These are phyloP conservation scores for Sebastes dallii DNA, from an alignment of 2,797 vertebrate genomes.

Conservation along the genomic window DNA sequence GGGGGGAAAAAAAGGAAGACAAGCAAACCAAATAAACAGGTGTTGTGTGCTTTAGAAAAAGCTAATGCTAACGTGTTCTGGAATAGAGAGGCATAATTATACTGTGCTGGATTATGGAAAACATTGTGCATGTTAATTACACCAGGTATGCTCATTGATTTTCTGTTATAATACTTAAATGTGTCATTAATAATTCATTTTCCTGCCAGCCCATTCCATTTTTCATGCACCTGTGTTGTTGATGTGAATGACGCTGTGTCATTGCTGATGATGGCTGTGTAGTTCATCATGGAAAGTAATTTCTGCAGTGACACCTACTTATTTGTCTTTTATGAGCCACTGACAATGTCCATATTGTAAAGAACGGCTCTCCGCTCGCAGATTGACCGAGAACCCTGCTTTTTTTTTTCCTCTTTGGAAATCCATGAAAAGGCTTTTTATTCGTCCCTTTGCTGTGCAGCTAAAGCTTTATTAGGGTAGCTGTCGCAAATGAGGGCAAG, in stretches of 20 bases:
- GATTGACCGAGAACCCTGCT: slow-evolving; percentile 22
- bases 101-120: slow-evolving; percentile 84
- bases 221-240: slow-evolving; percentile 85
- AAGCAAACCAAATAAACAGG: slow-evolving; percentile 86
- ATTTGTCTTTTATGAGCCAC: slow-evolving; percentile 76
- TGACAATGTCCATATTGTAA: slow-evolving; percentile 65
- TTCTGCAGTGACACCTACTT: slow-evolving; percentile 72
- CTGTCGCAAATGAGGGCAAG: not conserved
- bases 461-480: not conserved
- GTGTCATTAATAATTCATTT: slow-evolving; percentile 90
- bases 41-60: slow-evolving; percentile 83
- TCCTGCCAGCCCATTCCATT: slow-evolving; percentile 80
- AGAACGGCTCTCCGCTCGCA: slow-evolving; percentile 14
- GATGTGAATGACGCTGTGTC: slow-evolving; percentile 78
- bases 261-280: slow-evolving; percentile 66
- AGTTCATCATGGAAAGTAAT: slow-evolving; percentile 73
- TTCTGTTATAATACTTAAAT: slow-evolving; percentile 88
- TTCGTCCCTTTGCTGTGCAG: not conserved
- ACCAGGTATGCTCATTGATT: slow-evolving; percentile 88
- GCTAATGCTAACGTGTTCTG: slow-evolving; percentile 85
- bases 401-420: slow-evolving; percentile 1
- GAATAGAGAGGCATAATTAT: slow-evolving; percentile 88
- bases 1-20: slow-evolving; percentile 39
- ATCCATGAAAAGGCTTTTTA: slow-evolving; percentile 12
- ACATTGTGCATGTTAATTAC: slow-evolving; percentile 87